Base-by-base conservation (phyloP, 2,113 vertebrate species). In the Bufo gargarizans region DNA sequence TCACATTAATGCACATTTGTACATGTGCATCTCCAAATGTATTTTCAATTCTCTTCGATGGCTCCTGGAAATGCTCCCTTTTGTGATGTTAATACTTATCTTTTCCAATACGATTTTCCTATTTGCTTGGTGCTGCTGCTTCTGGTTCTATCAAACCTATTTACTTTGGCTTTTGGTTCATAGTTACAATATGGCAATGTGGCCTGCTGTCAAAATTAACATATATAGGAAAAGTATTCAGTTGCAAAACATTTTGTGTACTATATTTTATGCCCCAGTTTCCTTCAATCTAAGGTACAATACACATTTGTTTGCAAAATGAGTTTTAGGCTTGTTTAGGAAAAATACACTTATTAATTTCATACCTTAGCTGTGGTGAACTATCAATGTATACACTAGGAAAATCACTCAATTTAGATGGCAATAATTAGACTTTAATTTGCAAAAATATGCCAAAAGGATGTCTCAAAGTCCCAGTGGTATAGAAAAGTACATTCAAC, bases 1-100 rank as follows among this genome's bases (percentile, higher is more conserved):
- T 53, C 63, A 13, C 33, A 69, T 33, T 20, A 61, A 82, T 82
- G 65, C 43, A 13, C 12, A 74, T 82, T 88, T 47, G 17, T 56
- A 59, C 43, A 82, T 84, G 71, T 77, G 3, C 80, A 55, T 67
- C 55, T 83, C 17, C 13, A 55, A 67, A 77, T 20, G 16, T 55
- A 43, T 55, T 77, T 61, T 86, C 20, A 81, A 0, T 17, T 55
- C 84, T 47, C 45, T 90, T 92, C 85, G 53, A 19, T 91, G 89
- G 90, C 90, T 91, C 82, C 67, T 87, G 19, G 61, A 91, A 92
- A 86, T 47, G 1, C 86, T 88, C 89, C 88, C 81, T 85, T 89
- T 77, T 61, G 16, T 82, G 83, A 16, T 1, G 91, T 77, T 84
- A 91, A 90, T 67, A 3, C 43, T 90, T 90, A 89, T 86, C 50